phyloP scores from a whole-genome alignment of 2,113 vertebrate genomes.

The Misgurnus mizolepis region DNA sequence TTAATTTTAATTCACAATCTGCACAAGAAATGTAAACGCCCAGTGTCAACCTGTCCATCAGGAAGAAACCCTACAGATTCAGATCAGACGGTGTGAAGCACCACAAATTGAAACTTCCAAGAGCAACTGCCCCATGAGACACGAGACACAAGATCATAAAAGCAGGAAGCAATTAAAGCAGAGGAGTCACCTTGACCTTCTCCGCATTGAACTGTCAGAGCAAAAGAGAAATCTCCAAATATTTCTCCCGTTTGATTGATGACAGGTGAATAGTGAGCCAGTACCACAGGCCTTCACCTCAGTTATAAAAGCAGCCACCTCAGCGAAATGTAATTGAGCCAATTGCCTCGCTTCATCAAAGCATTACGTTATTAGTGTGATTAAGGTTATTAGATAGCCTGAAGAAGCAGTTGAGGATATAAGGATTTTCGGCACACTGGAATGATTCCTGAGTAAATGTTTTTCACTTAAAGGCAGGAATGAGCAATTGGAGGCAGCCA shows the following conservation, averaged over 20 bases:
- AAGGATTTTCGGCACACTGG: not conserved
- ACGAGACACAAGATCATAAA: constrained; percentile 45
- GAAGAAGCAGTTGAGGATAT: not conserved
- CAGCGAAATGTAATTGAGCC: constrained; percentile 75
- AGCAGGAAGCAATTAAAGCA: constrained; percentile 64
- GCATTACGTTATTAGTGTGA: constrained; percentile 73
- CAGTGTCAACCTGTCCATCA: not conserved
- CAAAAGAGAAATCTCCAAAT: constrained; percentile 66
- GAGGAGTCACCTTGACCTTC: constrained; percentile 61
- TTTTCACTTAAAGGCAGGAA: constrained; percentile 29
- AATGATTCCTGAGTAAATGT: constrained; percentile 26
- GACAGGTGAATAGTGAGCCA: constrained; percentile 58
- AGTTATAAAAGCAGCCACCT: constrained; percentile 70
- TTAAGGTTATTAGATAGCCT: constrained; percentile 69
- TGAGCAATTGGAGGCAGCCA: constrained; percentile 5
- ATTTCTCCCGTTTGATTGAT: constrained; percentile 73
- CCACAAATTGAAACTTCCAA: not conserved
- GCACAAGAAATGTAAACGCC: not conserved
- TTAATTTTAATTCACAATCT: not conserved
- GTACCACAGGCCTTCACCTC: constrained; percentile 68
- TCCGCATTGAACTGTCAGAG: constrained; percentile 60
- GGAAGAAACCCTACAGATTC: constrained; percentile 1
- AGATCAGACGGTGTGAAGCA: not conserved
- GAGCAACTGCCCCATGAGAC: constrained; percentile 20
- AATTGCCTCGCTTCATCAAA: constrained; percentile 71